These are phyloP conservation scores for Nothoprocta perdicaria DNA, from an alignment of 2,113 vertebrate genomes.

Conservation along the genomic window DNA sequence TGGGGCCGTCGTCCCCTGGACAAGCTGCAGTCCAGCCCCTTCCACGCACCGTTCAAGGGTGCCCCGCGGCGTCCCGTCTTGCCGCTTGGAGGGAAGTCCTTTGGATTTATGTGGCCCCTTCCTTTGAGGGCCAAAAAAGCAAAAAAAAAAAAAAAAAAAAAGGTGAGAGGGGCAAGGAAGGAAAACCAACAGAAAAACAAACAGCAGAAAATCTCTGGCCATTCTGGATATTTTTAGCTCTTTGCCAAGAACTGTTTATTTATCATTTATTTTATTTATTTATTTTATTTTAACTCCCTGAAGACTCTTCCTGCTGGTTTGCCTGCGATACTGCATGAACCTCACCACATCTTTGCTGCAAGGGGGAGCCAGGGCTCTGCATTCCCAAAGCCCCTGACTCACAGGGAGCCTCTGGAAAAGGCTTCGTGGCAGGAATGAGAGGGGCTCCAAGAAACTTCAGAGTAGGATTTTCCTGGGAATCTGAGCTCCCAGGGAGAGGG, in stretches of 20 bases:
- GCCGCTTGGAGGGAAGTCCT: constrained; percentile 11
- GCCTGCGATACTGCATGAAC: neutral
- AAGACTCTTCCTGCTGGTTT: neutral
- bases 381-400: rapidly evolving
- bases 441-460: neutral
- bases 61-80: neutral
- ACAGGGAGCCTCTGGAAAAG: neutral
- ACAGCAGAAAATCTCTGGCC: neutral
- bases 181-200: neutral
- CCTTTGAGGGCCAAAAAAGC: neutral
- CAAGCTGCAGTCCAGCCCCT: neutral
- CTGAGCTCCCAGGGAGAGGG: neutral
- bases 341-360: neutral
- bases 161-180: too few relatives aligned
- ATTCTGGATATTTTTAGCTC: constrained; percentile 58
- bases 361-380: neutral
- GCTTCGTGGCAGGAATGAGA: neutral
- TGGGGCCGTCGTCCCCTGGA: neutral
- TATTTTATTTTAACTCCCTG: neutral
- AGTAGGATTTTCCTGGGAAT: neutral
- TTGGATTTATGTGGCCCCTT: constrained; percentile 53
- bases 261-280: too few relatives aligned
- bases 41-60: constrained; percentile 3
- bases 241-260: neutral
- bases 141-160: neutral